These are phyloP conservation scores for Macrochelys suwanniensis DNA, from an alignment of 2,797 vertebrate species.

Conservation along the genomic window DNA sequence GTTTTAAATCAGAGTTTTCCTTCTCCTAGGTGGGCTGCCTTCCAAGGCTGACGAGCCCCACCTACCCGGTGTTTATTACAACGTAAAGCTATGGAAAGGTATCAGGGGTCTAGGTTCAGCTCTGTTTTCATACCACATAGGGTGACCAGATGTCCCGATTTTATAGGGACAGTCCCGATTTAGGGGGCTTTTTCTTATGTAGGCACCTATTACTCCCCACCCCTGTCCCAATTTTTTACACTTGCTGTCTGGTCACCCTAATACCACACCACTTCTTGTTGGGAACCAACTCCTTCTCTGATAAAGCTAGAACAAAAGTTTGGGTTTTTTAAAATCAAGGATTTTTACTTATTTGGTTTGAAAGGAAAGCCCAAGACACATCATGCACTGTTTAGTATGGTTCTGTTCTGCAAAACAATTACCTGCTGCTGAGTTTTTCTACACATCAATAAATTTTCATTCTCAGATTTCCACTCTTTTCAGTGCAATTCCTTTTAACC, in stretches of 20 bases:
- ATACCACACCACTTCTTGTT: neutral
- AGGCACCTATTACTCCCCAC: too few species aligned
- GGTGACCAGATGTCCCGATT: too few species aligned
- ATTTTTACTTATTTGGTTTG: neutral
- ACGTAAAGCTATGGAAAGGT: neutral
- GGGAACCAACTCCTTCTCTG: neutral
- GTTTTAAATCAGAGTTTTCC: too few species aligned
- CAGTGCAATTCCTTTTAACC: neutral
- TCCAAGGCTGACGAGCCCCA: too few species aligned
- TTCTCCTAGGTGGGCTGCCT: too few species aligned
- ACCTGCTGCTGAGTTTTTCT: fast-evolving
- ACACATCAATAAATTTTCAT: neutral
- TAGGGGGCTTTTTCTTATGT: too few species aligned
- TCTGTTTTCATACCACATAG: neutral
- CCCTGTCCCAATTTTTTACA: too few species aligned
- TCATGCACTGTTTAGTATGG: neutral
- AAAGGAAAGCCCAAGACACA: neutral
- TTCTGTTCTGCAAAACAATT: neutral
- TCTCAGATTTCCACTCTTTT: neutral
- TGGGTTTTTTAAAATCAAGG: neutral
- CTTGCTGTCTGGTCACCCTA: too few species aligned
- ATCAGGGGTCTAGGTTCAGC: neutral
- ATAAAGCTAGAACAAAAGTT: neutral
- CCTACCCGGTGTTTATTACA: too few species aligned
- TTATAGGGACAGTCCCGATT: too few species aligned